Evolutionary conservation across 2,888 invertebrate genomes (phyloP), one percentile per base, ranked within the genome.

Genomic region (Microplitis manilae): DNA sequence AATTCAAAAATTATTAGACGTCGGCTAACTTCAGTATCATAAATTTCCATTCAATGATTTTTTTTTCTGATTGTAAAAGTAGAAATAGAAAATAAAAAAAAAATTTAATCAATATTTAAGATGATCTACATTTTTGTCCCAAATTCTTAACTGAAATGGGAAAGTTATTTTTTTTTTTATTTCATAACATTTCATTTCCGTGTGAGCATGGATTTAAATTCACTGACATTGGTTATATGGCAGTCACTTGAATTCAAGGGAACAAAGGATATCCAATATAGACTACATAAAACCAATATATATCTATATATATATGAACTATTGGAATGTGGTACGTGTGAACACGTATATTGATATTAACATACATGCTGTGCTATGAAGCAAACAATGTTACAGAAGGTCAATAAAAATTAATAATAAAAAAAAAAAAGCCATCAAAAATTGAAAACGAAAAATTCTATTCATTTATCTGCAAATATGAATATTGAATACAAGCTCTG

Each of bases 371-470:
- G 64, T 50, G 9, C 59, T 38, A 73, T 64, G 68, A 71, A 75
- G 62, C 77, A 68, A 69, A 30, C 69, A 38, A 20, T 65, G 38
- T 30, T 20, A 20, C 13, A 5, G 6, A 61, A 75, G 81, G 81
- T 82, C 81, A 82, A 82, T 79, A 81, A 75, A 76, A 76, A 77
- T 69, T 75, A 75, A 61, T 76, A 73, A 73, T 77, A 79, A 77
- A 74, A 78, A 81, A 79, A 77, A 79, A 79, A 79, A 82, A 80
- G 78, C 4, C 4, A 79, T 77, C 72, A 59, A 78, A 77, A 77
- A 79, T 79, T 65, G 20, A 13, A 30, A 13, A 30, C 1, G 4
- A 30, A 30, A 30, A 30, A 30, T 30, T 30, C 2, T 4, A 30
- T 30, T 30, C 2, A 30, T 30, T 30, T 30, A 4, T 30, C 4